phyloP scores from a whole-genome alignment of 2,888 invertebrate species.

The Diadegma fenestrale region DNA sequence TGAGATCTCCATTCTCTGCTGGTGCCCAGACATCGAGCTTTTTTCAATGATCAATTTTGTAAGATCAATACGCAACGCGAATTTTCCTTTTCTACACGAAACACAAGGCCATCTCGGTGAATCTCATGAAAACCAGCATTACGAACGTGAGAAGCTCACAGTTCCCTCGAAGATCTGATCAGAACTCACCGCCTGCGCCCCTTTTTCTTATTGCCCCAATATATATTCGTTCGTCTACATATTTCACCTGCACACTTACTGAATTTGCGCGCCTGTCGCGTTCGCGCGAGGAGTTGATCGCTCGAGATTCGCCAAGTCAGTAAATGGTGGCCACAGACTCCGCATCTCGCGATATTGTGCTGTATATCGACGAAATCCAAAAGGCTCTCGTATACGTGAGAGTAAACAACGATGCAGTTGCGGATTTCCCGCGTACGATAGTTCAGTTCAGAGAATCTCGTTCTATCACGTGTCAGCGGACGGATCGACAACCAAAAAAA shows the following conservation, averaged over 20 bases:
- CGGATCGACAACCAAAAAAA: not conserved
- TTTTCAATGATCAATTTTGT: too few species aligned
- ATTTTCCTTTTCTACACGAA: not conserved
- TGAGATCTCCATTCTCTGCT: not conserved
- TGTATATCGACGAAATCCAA: slow-evolving; percentile 17
- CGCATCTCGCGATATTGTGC: not conserved
- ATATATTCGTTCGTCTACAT: slow-evolving; percentile 47
- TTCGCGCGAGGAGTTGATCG: slow-evolving; percentile 23
- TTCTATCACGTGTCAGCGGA: not conserved
- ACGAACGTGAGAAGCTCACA: not conserved
- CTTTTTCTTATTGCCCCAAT: slow-evolving; percentile 22
- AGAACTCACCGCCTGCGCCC: not conserved
- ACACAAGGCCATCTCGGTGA: not conserved
- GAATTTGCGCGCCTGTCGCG: slow-evolving; percentile 5
- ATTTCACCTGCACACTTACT: not conserved
- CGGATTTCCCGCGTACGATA: slow-evolving; percentile 31
- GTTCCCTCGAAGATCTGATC: slow-evolving; percentile 28
- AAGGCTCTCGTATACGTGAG: slow-evolving; percentile 9
- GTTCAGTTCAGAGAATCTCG: slow-evolving; percentile 21
- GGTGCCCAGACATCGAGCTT: not conserved
- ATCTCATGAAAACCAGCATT: slow-evolving; percentile 47
- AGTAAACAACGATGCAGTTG: not conserved
- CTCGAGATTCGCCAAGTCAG: slow-evolving; percentile 51
- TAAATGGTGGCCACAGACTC: slow-evolving; percentile 56
- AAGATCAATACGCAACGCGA: not conserved